Conservation (phyloP, 2,888 invertebrate genomes). For the Adineta ricciae region DNA sequence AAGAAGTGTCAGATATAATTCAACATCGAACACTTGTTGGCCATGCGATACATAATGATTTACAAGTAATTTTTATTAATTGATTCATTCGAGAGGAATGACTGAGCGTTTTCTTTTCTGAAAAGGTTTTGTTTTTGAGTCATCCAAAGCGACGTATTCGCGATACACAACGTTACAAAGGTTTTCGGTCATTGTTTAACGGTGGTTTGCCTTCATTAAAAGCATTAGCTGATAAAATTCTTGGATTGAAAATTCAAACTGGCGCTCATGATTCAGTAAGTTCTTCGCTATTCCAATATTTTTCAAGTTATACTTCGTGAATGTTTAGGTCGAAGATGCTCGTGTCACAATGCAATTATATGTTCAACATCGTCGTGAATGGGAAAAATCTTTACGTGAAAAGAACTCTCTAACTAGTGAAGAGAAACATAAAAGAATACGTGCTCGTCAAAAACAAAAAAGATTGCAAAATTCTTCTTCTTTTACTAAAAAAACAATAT, state of each 20-base stretch:
- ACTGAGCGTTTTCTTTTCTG: not conserved
- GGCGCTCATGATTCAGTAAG: conserved; percentile 67
- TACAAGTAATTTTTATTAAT: conserved; percentile 54
- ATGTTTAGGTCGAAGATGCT: conserved; percentile 30
- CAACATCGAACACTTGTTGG: conserved; percentile 69
- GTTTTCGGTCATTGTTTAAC: conserved; percentile 60
- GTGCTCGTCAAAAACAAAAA: conserved; percentile 6
- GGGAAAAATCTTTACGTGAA: conserved; percentile 31
- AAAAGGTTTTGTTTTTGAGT: conserved; percentile 59
- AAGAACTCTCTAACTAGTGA: conserved; percentile 1
- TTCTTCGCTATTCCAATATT: not conserved
- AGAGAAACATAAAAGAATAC: conserved; percentile 10
- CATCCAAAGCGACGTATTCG: conserved; percentile 67
- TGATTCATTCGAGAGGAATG: conserved; percentile 36
- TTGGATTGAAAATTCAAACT: conserved; percentile 68
- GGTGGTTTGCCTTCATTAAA: conserved; percentile 73
- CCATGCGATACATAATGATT: conserved; percentile 72
- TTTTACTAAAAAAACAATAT: not conserved
- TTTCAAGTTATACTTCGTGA: too few species aligned
- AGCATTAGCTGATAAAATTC: conserved; percentile 61
- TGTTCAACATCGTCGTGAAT: conserved; percentile 28
- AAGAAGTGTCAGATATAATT: conserved; percentile 66
- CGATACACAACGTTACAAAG: conserved; percentile 68
- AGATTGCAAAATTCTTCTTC: not conserved
- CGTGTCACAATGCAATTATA: conserved; percentile 29